Conservation (phyloP, 2,113 vertebrate genomes). For the Archocentrus centrarchus region DNA sequence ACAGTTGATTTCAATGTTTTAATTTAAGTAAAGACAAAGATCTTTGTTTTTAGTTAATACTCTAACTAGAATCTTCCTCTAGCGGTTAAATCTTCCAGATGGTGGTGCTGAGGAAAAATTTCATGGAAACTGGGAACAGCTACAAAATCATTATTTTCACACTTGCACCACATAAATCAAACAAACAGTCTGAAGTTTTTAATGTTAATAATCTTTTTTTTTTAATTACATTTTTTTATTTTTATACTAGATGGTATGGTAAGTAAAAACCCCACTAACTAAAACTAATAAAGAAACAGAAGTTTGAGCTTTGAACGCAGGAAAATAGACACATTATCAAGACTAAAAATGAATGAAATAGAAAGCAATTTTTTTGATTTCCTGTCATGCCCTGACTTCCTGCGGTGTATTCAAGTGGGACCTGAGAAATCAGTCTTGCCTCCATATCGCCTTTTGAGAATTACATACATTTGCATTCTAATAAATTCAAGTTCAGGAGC, state of each 20-base stretch:
- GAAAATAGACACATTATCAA: not conserved
- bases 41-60: not conserved
- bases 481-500: constrained; percentile 53
- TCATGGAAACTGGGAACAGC: too few species aligned
- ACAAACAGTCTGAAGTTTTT: too few species aligned
- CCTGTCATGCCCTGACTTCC: constrained; percentile 8
- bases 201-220: not conserved
- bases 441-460: constrained; percentile 20
- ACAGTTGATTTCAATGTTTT: not conserved
- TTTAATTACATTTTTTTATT: too few species aligned
- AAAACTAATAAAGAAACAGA: not conserved
- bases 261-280: not conserved
- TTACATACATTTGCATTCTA: constrained; percentile 22
- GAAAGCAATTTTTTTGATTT: not conserved
- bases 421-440: constrained; percentile 34
- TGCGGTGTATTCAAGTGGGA: not conserved
- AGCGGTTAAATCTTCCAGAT: not conserved
- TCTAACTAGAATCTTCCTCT: not conserved
- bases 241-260: not conserved
- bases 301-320: not conserved
- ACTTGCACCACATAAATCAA: not conserved
- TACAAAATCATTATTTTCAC: not conserved
- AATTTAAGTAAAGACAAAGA: not conserved
- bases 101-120: not conserved
- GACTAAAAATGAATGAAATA: not conserved